Base-by-base conservation (phyloP, 2,797 vertebrate species). In the Mormyrops boulengeri region DNA sequence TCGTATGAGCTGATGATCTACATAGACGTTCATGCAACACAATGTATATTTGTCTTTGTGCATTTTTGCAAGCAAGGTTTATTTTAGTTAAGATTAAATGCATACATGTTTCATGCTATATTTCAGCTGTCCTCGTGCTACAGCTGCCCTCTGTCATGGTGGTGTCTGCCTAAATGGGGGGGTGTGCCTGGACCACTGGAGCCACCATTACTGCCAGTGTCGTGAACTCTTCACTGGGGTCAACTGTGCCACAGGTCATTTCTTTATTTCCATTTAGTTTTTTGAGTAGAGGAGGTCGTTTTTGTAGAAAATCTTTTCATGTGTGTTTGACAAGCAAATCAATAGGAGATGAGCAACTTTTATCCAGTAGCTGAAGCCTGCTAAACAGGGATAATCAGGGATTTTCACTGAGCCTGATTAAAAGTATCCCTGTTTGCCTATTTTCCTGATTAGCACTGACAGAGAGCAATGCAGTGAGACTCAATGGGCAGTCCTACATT, bases 101-200 rank as follows among this genome's bases (percentile, higher is more conserved):
- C 2, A 47, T 47, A 0, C 41, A 47, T 47, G 17, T 80, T 80
- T 77, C 34, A 77, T 41, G 12, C 69, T 44, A n/a, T 44, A 80
- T 90, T 91, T 49, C 49, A 91, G 96, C 88, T 97, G 96, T 93
- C 93, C 93, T 87, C 93, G 95, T 77, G 44, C 89, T 89, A 49
- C 89, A 87, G 73, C 53, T 26, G 90, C 93, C 2, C 93, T 91
- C 4, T 96, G 96, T 91, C 85, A 91, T 12, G 93, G 89, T 19
- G 88, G 85, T 73, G 93, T 93, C 3, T 97, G 96, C 90, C 91
- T 93, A 69, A 97, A 96, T 14, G 92, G 93, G 0, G 96, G 95
- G 17, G 87, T 93, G 80, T 97, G 96, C 89, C 92, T 91, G 53
- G 96, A 96, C 89, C 91, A 92, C 88, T 96, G 96, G 96, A 96